A percentile compares a stretch with the other conserved stretches of the same genome.
Evolutionary conservation across 2,888 invertebrate species (phyloP).

Genomic region (Apamea anceps): DNA sequence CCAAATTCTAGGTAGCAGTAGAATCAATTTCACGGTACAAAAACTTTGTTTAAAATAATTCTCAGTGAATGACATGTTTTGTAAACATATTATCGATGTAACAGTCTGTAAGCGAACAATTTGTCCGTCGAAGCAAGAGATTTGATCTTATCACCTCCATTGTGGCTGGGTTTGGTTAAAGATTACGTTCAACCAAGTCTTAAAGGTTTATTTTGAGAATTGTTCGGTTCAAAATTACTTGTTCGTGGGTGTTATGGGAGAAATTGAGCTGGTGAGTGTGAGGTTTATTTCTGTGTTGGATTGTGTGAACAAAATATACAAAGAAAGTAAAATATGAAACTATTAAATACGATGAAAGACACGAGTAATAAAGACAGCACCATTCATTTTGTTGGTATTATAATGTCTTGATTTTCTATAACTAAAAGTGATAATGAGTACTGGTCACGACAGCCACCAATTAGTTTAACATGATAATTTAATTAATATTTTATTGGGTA

Average conservation of each 20-base stretch:
- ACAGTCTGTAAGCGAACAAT: conserved; percentile 80
- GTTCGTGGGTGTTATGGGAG: conserved; percentile 66
- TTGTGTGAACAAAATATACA: background rate
- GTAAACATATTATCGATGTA: conserved; percentile 84
- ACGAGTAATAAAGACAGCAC: background rate
- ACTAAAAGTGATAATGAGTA: conserved; percentile 8
- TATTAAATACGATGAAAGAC: background rate
- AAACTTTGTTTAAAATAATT: conserved; percentile 76
- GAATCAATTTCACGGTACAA: conserved; percentile 85
- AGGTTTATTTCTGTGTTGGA: conserved; percentile 40
- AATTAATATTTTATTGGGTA: background rate
- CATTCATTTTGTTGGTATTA: background rate
- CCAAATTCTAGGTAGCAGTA: conserved; percentile 71
- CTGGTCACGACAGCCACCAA: conserved; percentile 20
- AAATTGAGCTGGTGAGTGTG: conserved; percentile 47
- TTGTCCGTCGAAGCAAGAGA: conserved; percentile 82
- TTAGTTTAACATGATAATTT: conserved; percentile 14
- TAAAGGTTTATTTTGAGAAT: conserved; percentile 76
- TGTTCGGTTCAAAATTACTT: conserved; percentile 66
- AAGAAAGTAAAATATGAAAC: conserved; percentile 2
- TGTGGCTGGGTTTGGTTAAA: conserved; percentile 80
- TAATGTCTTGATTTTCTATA: conserved; percentile 14
- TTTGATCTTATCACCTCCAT: conserved; percentile 86
- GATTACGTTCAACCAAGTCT: conserved; percentile 75
- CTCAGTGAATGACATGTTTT: conserved; percentile 85